Conservation (phyloP, 2,797 vertebrate genomes). For the Gobionotothen gibberifrons region DNA sequence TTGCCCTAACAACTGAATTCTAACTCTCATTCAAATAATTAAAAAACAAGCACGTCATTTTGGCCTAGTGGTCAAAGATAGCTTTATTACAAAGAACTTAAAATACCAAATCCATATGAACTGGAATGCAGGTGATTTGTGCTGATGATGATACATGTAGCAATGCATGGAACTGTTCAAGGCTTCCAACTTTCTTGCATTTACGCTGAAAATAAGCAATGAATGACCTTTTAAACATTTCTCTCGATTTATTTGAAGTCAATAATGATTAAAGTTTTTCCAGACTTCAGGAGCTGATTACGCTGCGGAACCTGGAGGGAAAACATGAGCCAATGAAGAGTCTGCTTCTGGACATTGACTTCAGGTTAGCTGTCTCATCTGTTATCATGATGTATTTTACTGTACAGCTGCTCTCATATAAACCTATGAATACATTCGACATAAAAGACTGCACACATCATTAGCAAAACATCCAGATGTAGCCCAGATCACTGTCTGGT, state of each 20-base stretch:
- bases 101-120: no score
- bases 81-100: no score
- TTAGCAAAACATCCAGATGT: background rate
- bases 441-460: background rate
- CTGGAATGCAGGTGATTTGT: no score
- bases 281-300: constrained; percentile 95
- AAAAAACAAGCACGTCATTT: no score
- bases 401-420: background rate
- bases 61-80: no score
- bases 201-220: no score
- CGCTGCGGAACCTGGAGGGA: constrained; percentile 79
- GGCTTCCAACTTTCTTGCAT: no score
- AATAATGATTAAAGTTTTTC: constrained; percentile 34
- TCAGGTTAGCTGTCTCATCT: constrained; percentile 84
- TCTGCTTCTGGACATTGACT: constrained; percentile 96
- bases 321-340: constrained; percentile 84
- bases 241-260: background rate
- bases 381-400: background rate
- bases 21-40: no score
- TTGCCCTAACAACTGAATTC: no score
- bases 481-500: background rate
- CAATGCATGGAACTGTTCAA: no score
- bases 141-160: no score
- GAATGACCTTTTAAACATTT: no score
- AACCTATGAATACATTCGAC: background rate